Evolutionary conservation across 2,113 vertebrate genomes (phyloP).

Genomic region (Hemiscyllium ocellatum): DNA sequence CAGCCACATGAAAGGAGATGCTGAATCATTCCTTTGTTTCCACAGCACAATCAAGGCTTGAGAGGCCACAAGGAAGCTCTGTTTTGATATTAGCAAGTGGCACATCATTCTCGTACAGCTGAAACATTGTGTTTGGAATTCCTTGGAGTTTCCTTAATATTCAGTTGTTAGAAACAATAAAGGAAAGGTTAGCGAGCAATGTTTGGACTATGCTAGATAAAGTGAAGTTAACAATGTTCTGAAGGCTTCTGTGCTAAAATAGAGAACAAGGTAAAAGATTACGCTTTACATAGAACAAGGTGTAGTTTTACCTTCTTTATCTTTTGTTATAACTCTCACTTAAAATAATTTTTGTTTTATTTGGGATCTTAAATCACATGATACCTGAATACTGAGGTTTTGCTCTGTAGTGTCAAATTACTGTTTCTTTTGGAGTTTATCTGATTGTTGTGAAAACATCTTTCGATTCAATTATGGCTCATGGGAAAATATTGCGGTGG

Average conservation of each 20-base stretch:
- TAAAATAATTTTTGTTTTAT: slow-evolving; percentile 3
- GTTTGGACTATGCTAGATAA: slow-evolving; percentile 18
- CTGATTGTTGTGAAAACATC: slow-evolving; percentile 49
- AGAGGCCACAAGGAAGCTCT: slow-evolving; percentile 57
- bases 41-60: slow-evolving; percentile 49
- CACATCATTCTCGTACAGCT: slow-evolving; percentile 48
- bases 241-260: not conserved
- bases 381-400: slow-evolving; percentile 37
- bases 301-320: not conserved
- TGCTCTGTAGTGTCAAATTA: slow-evolving; percentile 34
- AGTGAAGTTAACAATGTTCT: slow-evolving; percentile 23
- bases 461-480: slow-evolving; percentile 46
- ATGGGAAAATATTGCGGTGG: slow-evolving; percentile 40
- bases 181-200: not conserved
- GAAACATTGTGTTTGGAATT: slow-evolving; percentile 42
- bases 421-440: slow-evolving; percentile 39
- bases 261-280: not conserved
- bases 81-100: slow-evolving; percentile 53
- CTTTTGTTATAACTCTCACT: slow-evolving; percentile 23
- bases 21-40: slow-evolving; percentile 62
- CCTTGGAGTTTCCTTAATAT: slow-evolving; percentile 53
- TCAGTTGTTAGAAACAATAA: slow-evolving; percentile 23
- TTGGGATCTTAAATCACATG: slow-evolving; percentile 33
- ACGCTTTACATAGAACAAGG: not conserved
- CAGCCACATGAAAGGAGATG: slow-evolving; percentile 55